Evolutionary conservation across 2,113 vertebrate species (phyloP).

Genomic region (Psilopsiagon aymara): DNA sequence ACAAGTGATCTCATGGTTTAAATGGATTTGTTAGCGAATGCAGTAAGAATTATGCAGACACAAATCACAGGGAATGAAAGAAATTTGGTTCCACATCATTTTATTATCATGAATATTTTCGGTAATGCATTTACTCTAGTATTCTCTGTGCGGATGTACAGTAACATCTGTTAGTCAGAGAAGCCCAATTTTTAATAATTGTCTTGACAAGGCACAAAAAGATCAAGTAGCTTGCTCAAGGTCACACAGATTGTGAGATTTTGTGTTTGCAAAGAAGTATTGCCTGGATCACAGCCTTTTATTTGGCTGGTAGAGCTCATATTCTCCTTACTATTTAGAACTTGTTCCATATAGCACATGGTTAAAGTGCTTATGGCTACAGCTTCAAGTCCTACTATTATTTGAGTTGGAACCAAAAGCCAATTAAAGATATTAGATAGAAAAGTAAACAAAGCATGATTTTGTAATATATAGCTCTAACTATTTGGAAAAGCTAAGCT

Average conservation of each 20-base stretch:
- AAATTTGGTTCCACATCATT: slow-evolving; percentile 12
- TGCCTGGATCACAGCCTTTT: slow-evolving; percentile 31
- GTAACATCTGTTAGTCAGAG: slow-evolving; percentile 47
- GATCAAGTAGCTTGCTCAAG: slow-evolving; percentile 31
- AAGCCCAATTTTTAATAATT: slow-evolving; percentile 29
- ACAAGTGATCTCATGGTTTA: slow-evolving; percentile 73
- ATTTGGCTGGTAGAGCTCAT: background rate
- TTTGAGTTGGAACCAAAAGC: slow-evolving; percentile 41
- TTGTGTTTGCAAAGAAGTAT: slow-evolving; percentile 29
- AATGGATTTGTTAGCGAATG: slow-evolving; percentile 58
- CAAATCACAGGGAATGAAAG: slow-evolving; percentile 60
- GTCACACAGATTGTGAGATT: slow-evolving; percentile 50
- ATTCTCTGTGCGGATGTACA: background rate
- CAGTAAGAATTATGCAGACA: slow-evolving; percentile 53
- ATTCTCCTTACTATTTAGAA: slow-evolving; percentile 17
- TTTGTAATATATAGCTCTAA: background rate
- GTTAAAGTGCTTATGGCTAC: background rate
- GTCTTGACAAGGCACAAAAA: slow-evolving; percentile 42
- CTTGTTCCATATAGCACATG: slow-evolving; percentile 24
- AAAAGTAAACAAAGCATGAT: slow-evolving; percentile 17
- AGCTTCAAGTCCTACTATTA: background rate
- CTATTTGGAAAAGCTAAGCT: slow-evolving; percentile 8
- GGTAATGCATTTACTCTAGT: background rate
- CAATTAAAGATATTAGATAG: slow-evolving; percentile 10
- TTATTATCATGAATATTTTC: slow-evolving; percentile 33